Conservation (phyloP, 2,888 invertebrate species). For the Sialis fuliginosa region DNA sequence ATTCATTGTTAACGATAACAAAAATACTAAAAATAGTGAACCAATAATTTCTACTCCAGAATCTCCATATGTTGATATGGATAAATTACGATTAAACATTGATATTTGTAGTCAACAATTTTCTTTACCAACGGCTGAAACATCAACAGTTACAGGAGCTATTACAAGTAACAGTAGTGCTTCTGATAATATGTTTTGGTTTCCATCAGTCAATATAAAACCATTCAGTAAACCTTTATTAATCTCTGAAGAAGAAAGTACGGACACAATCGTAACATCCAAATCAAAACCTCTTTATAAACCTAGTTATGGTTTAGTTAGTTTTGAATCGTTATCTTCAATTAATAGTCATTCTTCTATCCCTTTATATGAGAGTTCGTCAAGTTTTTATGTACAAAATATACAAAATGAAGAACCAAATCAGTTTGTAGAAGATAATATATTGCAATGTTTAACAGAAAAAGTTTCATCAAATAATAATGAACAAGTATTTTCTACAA, state of each 20-base stretch:
- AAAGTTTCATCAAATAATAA: neutral
- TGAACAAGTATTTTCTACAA: neutral
- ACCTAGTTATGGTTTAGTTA: neutral
- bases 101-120: too few relatives aligned
- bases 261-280: too few relatives aligned
- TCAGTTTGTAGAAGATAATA: neutral
- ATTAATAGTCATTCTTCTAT: neutral
- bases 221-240: too few relatives aligned
- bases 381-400: neutral
- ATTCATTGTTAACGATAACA: neutral
- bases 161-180: neutral
- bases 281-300: neutral
- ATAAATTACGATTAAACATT: neutral
- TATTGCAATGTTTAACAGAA: neutral
- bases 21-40: neutral
- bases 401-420: neutral
- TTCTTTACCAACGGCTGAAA: neutral
- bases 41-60: neutral
- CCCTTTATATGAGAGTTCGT: neutral
- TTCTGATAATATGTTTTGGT: neutral
- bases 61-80: neutral
- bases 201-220: too few relatives aligned
- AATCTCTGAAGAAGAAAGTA: too few relatives aligned
- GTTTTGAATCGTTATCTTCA: too few relatives aligned
- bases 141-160: neutral